Conservation (phyloP, 2,797 vertebrate genomes). For the Eurystomus glaucurus region DNA sequence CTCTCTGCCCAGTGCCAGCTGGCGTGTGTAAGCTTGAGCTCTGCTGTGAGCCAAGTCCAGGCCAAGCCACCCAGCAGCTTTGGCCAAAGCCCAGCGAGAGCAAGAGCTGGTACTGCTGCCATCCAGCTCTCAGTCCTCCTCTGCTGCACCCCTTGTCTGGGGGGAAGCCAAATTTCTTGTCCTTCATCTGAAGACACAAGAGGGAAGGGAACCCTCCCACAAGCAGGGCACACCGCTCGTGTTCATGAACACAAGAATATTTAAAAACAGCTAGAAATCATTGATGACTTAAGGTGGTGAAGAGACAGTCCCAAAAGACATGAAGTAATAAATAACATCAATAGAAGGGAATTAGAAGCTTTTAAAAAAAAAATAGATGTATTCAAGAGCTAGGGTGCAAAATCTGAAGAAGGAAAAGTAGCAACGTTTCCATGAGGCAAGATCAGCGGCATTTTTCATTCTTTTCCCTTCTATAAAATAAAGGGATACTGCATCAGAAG, state of each 20-base stretch:
- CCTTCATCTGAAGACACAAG: accelerated
- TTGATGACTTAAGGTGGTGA: not conserved
- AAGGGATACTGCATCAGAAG: not conserved
- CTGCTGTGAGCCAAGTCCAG: not conserved
- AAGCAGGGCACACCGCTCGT: accelerated
- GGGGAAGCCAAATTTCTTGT: not conserved
- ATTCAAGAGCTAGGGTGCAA: not conserved
- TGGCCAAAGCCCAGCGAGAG: not conserved
- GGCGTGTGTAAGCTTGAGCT: not conserved
- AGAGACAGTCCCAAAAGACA: not conserved
- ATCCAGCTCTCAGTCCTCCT: not conserved
- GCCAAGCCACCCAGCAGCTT: accelerated
- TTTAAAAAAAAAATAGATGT: too few relatives aligned
- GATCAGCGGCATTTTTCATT: not conserved
- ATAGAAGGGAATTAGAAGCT: not conserved
- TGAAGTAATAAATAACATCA: not conserved
- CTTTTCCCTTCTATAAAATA: not conserved
- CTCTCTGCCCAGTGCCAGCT: not conserved
- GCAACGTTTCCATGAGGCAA: not conserved
- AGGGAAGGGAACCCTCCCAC: not conserved
- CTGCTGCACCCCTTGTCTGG: not conserved
- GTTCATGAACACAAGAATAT: accelerated
- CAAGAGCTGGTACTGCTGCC: accelerated
- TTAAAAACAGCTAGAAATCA: not conserved
- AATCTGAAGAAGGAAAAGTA: not conserved